These are phyloP conservation scores for Xanthorhoe spadicearia DNA, from an alignment of 2,888 invertebrate species.

Conservation along the genomic window DNA sequence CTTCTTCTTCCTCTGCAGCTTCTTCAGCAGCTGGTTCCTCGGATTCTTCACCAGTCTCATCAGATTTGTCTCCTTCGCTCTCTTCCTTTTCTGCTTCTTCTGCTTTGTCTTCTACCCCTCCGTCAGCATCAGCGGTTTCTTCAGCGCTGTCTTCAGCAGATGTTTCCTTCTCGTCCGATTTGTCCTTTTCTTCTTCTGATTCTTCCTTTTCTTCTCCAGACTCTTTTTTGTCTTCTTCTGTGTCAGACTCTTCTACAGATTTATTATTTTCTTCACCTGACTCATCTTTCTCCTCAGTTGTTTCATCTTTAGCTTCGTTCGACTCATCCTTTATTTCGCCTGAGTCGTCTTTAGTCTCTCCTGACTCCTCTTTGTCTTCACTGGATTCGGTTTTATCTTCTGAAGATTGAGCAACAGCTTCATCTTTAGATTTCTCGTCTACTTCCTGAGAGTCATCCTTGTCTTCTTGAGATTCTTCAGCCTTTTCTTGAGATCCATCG, in stretches of 20 bases:
- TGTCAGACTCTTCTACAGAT: slow-evolving; percentile 32
- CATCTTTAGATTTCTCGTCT: slow-evolving; percentile 60
- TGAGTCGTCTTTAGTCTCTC: slow-evolving; percentile 53
- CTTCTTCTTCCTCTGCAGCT: slow-evolving; percentile 38
- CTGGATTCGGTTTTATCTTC: slow-evolving; percentile 56
- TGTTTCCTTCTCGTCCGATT: slow-evolving; percentile 41
- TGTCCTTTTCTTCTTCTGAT: slow-evolving; percentile 52
- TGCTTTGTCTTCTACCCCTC: slow-evolving; percentile 48
- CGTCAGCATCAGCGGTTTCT: slow-evolving; percentile 48
- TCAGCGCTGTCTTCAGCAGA: slow-evolving; percentile 53
- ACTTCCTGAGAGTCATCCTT: slow-evolving; percentile 58
- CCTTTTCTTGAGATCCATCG: slow-evolving; percentile 55
- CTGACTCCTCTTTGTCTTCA: slow-evolving; percentile 55
- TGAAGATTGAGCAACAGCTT: slow-evolving; percentile 65
- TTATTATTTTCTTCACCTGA: slow-evolving; percentile 60
- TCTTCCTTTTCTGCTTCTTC: slow-evolving; percentile 51
- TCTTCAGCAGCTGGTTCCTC: slow-evolving; percentile 56
- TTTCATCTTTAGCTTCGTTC: slow-evolving; percentile 46
- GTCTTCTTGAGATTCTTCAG: slow-evolving; percentile 56
- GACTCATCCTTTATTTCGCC: slow-evolving; percentile 48
- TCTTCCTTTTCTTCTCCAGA: slow-evolving; percentile 51
- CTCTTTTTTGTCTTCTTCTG: slow-evolving; percentile 46
- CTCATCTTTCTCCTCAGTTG: slow-evolving; percentile 52
- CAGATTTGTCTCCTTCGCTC: slow-evolving; percentile 51
- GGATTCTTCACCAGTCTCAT: slow-evolving; percentile 53